Percentiles rank a stretch among this genome's conserved stretches.
Evolutionary conservation across 2,888 invertebrate species (phyloP).

Genomic region (Chalcis sispes): DNA sequence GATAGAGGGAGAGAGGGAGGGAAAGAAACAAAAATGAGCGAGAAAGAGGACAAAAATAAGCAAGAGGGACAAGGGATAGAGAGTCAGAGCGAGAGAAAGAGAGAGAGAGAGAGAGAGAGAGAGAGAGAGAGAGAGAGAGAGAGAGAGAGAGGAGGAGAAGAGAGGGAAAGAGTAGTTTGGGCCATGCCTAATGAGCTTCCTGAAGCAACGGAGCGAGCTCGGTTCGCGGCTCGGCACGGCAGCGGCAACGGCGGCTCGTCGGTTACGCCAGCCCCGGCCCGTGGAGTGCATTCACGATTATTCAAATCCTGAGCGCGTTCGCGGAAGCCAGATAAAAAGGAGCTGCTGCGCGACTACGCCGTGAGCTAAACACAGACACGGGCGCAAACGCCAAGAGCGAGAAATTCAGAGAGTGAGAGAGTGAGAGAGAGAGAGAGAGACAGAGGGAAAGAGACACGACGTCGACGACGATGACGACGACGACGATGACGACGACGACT

Average conservation of each 20-base stretch:
- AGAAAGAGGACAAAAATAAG: slow-evolving; percentile 3
- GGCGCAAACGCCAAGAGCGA: not conserved
- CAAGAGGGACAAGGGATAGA: not conserved
- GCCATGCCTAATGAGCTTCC: slow-evolving; percentile 76
- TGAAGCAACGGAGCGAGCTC: slow-evolving; percentile 62
- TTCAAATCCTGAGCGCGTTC: slow-evolving; percentile 58
- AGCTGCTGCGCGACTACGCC: slow-evolving; percentile 42
- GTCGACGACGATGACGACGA: no score
- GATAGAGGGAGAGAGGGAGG: not conserved
- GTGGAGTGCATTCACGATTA: slow-evolving; percentile 61
- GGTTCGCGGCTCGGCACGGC: no score
- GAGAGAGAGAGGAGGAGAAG: slow-evolving; percentile 1
- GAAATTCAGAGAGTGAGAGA: slow-evolving; percentile 28
- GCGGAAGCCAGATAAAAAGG: slow-evolving; percentile 45
- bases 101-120: slow-evolving; percentile 11
- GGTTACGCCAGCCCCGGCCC: slow-evolving; percentile 56
- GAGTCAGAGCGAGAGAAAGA: not conserved
- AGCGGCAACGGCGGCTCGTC: no score
- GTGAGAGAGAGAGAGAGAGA: not conserved
- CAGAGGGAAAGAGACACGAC: not conserved
- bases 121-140: not conserved
- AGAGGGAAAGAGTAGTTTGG: slow-evolving; percentile 65
- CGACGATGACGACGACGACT: no score
- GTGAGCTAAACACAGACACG: slow-evolving; percentile 24
- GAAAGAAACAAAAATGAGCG: not conserved